Percentiles rank a stretch among this genome's conserved stretches.
Evolutionary conservation across 2,888 invertebrate genomes (phyloP).

Genomic region (Synergus gifuensis): DNA sequence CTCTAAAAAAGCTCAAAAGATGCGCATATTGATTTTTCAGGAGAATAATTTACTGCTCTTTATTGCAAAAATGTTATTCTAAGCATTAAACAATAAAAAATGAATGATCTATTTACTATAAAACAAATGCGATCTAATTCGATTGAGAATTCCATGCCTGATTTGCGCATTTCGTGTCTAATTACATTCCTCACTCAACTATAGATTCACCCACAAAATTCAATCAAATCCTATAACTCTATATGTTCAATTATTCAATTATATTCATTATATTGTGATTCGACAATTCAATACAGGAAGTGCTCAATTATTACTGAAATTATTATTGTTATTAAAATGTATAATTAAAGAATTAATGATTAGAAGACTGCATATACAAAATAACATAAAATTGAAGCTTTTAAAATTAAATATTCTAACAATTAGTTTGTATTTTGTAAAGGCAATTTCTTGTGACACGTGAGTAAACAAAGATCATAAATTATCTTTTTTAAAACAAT

Average conservation of each 20-base stretch:
- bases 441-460: background rate
- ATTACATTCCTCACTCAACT: constrained; percentile 14
- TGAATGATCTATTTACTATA: background rate
- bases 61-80: background rate
- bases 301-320: background rate
- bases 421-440: background rate
- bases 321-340: no score
- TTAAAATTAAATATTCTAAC: background rate
- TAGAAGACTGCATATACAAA: no score
- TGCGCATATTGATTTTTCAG: no score
- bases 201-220: constrained; percentile 22
- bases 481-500: background rate
- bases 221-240: background rate
- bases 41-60: no score
- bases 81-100: background rate
- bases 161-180: constrained; percentile 5
- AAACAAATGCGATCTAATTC: background rate
- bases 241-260: background rate
- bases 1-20: background rate
- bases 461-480: background rate
- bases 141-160: background rate
- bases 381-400: no score
- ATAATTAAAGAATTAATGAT: no score
- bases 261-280: background rate
- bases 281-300: background rate